Evolutionary conservation across 2,888 invertebrate genomes (phyloP).

Genomic region (Polyommatus icarus): DNA sequence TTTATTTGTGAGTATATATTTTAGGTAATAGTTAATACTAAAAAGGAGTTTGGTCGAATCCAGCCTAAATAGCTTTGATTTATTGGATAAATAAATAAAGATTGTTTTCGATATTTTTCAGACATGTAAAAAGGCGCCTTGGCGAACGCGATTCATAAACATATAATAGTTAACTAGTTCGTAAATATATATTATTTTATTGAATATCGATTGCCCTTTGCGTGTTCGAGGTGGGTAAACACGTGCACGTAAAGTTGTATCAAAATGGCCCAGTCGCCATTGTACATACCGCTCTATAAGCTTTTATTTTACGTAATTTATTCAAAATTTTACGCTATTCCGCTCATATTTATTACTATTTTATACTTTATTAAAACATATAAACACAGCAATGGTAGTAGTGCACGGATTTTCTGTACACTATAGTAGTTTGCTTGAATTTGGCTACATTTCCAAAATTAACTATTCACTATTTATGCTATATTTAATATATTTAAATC

Average conservation of each 20-base stretch:
- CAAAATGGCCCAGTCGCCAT: conserved; percentile 22
- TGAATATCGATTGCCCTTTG: conserved; percentile 21
- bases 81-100: conserved; percentile 18
- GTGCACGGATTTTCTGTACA: conserved; percentile 25
- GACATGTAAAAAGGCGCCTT: conserved; percentile 33
- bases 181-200: conserved; percentile 22
- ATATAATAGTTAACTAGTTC: conserved; percentile 24
- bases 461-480: not conserved
- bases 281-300: conserved; percentile 22
- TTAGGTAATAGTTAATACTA: not conserved
- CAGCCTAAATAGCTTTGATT: not conserved
- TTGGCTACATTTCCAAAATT: conserved; percentile 21
- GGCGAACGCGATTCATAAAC: conserved; percentile 25
- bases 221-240: conserved; percentile 29
- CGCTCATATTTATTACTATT: conserved; percentile 6
- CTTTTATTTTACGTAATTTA: conserved; percentile 28
- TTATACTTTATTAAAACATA: not conserved
- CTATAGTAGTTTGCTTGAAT: conserved; percentile 19
- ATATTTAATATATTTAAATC: not conserved
- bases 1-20: not conserved
- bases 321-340: conserved; percentile 19
- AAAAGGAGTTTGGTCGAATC: not conserved
- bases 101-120: conserved; percentile 33
- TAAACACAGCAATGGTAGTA: conserved; percentile 7
- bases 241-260: conserved; percentile 19